Evolutionary conservation across 2,797 vertebrate species (phyloP), one percentile per base, ranked within the genome.

Genomic region (Eremophila alpestris): DNA sequence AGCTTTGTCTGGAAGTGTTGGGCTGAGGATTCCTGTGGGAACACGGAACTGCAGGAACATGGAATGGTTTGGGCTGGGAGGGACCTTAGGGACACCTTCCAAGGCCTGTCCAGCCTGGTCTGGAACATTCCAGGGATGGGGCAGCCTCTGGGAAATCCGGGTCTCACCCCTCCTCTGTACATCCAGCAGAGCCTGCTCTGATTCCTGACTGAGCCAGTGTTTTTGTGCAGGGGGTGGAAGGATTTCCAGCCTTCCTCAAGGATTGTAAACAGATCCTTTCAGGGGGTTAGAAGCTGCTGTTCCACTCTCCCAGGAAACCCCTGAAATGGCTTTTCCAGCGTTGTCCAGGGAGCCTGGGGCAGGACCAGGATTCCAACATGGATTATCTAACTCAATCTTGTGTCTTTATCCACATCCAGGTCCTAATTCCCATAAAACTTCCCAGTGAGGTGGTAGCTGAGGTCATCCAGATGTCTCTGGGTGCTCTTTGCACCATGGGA

Each of bases 1-100:
- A 29, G 21, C 1, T 60, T 34, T 10, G 64, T 30, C 46, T 62
- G 29, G 52, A 5, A 34, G 23, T 0, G 0, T 7, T 12, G 6
- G 52, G 1, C 52, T 34, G 52, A 38, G 17, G 29, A 22, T 73
- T 59, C 29, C 23, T 30, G 29, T 30, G 67, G 67, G 45, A 56
- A 3, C 6, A 7, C 2, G 9, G 41, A 40, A 16, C 3, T 14
- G 4, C 4, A 4, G 19, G 5, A 40, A 12, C 22, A 1, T 1
- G 49, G 58, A 17, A 16, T 8, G 45, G 6, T n/a, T 45, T 20
- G 85, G 59, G 67, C n/a, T 63, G 45, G 59, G 12, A 58, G 36
- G 32, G 56, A 41, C 3, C 22, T 48, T 10, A 17, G 55, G 40
- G 30, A 26, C 30, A 27, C 6, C 8, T 34, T 36, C 32, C 32